phyloP scores from a whole-genome alignment of 1,140 invertebrate genomes.

The Harpegnathos saltator region DNA sequence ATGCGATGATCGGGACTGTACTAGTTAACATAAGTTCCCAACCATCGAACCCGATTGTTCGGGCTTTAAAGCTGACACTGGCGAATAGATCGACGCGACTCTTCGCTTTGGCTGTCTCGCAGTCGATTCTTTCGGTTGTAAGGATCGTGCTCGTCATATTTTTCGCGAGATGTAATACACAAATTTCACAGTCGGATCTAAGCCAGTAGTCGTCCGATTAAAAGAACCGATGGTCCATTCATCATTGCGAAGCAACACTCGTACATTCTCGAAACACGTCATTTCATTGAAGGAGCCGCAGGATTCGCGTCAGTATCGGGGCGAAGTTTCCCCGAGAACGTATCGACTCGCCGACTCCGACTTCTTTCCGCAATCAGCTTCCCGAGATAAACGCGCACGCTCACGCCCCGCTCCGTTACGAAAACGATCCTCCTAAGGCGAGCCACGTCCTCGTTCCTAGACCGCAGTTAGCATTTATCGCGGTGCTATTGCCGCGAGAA shows the following conservation, averaged over 20 bases:
- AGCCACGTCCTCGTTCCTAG: conserved; percentile 39
- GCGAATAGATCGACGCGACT: conserved; percentile 27
- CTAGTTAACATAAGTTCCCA: conserved; percentile 41
- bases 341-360: conserved; percentile 35
- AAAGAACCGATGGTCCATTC: background rate
- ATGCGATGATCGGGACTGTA: conserved; percentile 30
- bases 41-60: conserved; percentile 2
- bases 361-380: background rate
- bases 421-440: conserved; percentile 57
- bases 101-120: background rate
- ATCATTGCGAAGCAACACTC: background rate
- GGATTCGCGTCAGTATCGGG: background rate
- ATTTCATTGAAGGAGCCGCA: background rate
- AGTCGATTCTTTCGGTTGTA: background rate
- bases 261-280: background rate
- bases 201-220: no score
- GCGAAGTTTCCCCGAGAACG: conserved; percentile 6
- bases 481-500: conserved; percentile 45
- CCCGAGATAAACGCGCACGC: conserved; percentile 43
- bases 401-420: background rate
- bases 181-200: no score
- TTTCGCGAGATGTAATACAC: no score
- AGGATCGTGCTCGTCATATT: no score
- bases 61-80: background rate
- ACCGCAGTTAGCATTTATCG: conserved; percentile 71